phyloP scores from a whole-genome alignment of 2,888 invertebrate genomes.

The Argynnis bischoffii region DNA sequence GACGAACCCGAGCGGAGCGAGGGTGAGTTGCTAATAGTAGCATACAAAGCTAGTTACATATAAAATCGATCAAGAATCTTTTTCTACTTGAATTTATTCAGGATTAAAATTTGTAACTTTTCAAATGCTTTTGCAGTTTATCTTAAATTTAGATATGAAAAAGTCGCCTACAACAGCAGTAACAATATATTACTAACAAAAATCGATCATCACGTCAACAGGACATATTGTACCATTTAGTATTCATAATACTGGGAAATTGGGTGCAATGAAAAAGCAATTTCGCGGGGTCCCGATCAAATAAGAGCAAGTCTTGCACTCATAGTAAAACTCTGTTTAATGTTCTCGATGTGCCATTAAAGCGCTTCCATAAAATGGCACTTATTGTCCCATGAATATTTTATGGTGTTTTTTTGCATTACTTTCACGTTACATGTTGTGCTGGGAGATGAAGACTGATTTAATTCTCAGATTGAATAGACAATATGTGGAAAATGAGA shows the following conservation, averaged over 20 bases:
- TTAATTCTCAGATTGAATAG: background rate
- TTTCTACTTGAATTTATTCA: too few species aligned
- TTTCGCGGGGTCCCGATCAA: constrained; percentile 47
- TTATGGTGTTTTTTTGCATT: constrained; percentile 42
- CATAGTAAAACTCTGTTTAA: constrained; percentile 51
- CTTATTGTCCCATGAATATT: constrained; percentile 61
- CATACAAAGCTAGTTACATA: too few species aligned
- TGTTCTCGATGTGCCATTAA: constrained; percentile 55
- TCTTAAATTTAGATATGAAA: too few species aligned
- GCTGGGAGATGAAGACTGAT: constrained; percentile 5
- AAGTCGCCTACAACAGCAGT: too few species aligned
- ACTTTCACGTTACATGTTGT: constrained; percentile 26
- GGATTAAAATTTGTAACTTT: too few species aligned
- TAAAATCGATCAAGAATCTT: too few species aligned
- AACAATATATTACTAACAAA: background rate
- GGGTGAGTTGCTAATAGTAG: too few species aligned
- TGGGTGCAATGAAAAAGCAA: constrained; percentile 68
- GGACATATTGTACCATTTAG: constrained; percentile 45
- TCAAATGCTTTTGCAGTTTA: too few species aligned
- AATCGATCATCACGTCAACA: background rate
- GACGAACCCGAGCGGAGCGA: too few species aligned
- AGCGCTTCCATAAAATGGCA: constrained; percentile 55
- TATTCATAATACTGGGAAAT: constrained; percentile 58
- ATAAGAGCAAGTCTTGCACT: constrained; percentile 38
- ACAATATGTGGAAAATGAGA: background rate